Evolutionary conservation across 1,140 invertebrate species (phyloP).

Genomic region (Phenacoccus solenopsis): DNA sequence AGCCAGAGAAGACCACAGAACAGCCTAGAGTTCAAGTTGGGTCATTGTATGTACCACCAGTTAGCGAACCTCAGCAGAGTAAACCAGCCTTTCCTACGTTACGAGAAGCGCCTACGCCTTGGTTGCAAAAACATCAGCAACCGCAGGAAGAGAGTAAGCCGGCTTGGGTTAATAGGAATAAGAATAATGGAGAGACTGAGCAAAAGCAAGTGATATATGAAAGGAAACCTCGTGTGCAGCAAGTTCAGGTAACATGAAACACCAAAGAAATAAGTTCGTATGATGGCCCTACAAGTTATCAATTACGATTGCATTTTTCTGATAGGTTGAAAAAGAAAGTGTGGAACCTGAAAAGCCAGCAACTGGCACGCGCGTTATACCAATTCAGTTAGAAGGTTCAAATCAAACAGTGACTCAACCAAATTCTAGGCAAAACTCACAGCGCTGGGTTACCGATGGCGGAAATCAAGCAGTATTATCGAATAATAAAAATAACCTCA

Average conservation of each 20-base stretch:
- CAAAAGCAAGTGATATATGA: background rate
- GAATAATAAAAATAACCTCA: background rate
- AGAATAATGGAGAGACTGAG: background rate
- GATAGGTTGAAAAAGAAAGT: background rate
- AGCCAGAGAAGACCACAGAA: background rate
- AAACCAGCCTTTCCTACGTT: slow-evolving; percentile 28
- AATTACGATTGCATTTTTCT: background rate
- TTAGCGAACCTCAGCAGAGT: background rate
- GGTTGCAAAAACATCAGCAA: slow-evolving; percentile 39
- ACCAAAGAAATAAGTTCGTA: background rate
- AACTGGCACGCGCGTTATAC: slow-evolving; percentile 35
- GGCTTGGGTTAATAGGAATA: slow-evolving; percentile 33
- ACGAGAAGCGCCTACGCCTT: slow-evolving; percentile 44
- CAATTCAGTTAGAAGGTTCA: slow-evolving; percentile 38
- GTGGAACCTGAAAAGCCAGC: slow-evolving; percentile 27
- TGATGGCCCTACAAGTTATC: background rate
- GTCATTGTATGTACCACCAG: slow-evolving; percentile 23
- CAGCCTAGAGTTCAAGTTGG: slow-evolving; percentile 24
- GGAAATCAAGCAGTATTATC: background rate
- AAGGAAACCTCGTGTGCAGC: background rate
- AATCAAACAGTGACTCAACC: background rate
- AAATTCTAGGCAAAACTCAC: background rate
- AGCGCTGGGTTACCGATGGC: background rate
- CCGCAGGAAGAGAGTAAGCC: slow-evolving; percentile 35
- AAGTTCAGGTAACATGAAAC: too few relatives aligned